Percentiles rank a stretch among this genome's conserved stretches.
Evolutionary conservation across 2,113 vertebrate species (phyloP).

Genomic region (Aepyceros melampus): DNA sequence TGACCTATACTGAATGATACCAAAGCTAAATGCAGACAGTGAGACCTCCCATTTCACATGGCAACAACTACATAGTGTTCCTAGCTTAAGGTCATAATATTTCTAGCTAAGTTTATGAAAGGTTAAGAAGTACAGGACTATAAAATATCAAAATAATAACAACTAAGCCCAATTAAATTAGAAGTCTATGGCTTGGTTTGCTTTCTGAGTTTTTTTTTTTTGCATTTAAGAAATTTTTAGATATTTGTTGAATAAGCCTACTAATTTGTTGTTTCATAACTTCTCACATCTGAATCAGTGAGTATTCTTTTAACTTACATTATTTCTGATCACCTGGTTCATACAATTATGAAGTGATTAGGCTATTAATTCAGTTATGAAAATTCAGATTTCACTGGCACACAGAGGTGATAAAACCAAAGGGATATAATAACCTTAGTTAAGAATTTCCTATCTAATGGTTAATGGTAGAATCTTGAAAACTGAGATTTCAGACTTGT

Average conservation of each 20-base stretch:
- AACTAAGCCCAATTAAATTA: background rate
- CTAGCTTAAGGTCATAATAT: background rate
- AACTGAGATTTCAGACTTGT: constrained; percentile 20
- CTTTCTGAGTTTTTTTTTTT: background rate
- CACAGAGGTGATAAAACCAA: background rate
- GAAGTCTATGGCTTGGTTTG: background rate
- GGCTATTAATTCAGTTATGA: constrained; percentile 14
- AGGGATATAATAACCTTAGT: background rate
- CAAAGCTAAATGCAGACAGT: background rate
- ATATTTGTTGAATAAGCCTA: background rate
- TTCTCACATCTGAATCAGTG: background rate
- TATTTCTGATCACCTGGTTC: background rate
- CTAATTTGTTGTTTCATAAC: background rate
- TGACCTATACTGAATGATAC: background rate
- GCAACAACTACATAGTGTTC: background rate
- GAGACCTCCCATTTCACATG: background rate
- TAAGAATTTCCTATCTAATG: background rate
- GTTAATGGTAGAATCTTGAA: constrained; percentile 11
- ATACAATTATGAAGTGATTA: background rate
- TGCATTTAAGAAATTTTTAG: background rate
- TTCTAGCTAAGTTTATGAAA: constrained; percentile 10
- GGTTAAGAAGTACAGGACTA: background rate
- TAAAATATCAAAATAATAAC: constrained; percentile 26
- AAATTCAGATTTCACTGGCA: background rate
- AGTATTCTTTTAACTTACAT: constrained; percentile 12